Percentiles rank a stretch among this genome's conserved stretches.
Evolutionary conservation across 2,113 vertebrate species (phyloP).

Genomic region (Alexandromys fortis): DNA sequence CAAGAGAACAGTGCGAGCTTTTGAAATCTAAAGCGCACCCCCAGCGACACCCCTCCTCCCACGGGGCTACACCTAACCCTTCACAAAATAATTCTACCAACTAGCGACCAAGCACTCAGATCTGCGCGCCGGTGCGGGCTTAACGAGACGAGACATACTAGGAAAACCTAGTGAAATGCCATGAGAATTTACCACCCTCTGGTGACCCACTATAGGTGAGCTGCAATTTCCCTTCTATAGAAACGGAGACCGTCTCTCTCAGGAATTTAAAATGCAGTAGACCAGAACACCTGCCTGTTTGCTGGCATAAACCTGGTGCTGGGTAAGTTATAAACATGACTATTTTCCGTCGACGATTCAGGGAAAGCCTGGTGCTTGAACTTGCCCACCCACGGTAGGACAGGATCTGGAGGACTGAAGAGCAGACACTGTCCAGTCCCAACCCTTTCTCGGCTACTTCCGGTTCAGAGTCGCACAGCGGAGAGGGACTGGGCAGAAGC

Average conservation of each 20-base stretch:
- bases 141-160: background rate
- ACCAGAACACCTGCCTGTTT: background rate
- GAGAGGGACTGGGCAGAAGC: background rate
- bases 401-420: background rate
- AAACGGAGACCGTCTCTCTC: background rate
- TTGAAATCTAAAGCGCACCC: background rate
- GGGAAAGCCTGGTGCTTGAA: background rate
- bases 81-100: background rate
- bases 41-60: background rate
- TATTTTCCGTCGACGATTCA: background rate
- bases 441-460: background rate
- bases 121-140: background rate
- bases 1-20: rapidly evolving
- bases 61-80: background rate
- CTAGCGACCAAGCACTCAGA: background rate
- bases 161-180: background rate
- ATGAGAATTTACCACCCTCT: background rate
- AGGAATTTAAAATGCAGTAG: background rate
- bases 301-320: background rate
- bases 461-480: background rate
- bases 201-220: background rate
- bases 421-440: background rate
- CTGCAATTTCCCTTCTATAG: background rate
- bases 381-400: background rate
- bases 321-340: background rate